Evolutionary conservation across 2,888 invertebrate genomes (phyloP), one percentile per base, ranked within the genome.

Genomic region (Chirona hameri): DNA sequence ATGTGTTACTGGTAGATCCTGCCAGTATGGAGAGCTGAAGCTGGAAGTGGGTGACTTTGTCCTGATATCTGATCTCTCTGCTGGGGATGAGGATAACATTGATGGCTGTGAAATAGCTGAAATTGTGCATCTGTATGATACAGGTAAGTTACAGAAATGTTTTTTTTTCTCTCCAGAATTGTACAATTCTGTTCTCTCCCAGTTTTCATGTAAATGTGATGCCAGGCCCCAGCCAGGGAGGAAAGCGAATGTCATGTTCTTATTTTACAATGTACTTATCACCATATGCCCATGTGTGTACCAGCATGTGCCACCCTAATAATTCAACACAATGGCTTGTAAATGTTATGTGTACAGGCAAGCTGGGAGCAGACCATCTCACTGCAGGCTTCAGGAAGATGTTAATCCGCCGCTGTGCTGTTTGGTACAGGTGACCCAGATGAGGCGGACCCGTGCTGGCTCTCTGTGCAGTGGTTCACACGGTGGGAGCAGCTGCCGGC

Each of bases 81-180:
- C 76, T 21, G 76, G 76, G 0, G 76, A 76, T 21, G 46, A 76
- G 12, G 76, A 76, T 39, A 39, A 10, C 21, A 24, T 24, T 2
- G 76, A 76, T 46, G 76, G 76, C 39, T 76, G 76, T 46, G 76
- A 76, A 24, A 21, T 76, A 7, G 76, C 76, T 7, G 39, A 76
- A 27, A 12, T 76, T 9, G 2, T 24, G 2, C 24, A 46, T 24
- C 21, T 76, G 39, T 76, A 76, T 46, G 76, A 76, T 18, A 46
- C 76, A 76, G 76, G 76, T 76, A 2, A 15, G 31, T 39, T 39
- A 39, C 4, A 39, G n/a, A n/a, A n/a, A n/a, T n/a, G n/a, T n/a
- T n/a, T n/a, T 39, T 39, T 39, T 39, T 2, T 39, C n/a, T n/a
- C n/a, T n/a, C n/a, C 39, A 39, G 39, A 39, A 39, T 2, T 39